These are phyloP conservation scores for Taenaris catops DNA, from an alignment of 2,888 invertebrate species.

Conservation along the genomic window DNA sequence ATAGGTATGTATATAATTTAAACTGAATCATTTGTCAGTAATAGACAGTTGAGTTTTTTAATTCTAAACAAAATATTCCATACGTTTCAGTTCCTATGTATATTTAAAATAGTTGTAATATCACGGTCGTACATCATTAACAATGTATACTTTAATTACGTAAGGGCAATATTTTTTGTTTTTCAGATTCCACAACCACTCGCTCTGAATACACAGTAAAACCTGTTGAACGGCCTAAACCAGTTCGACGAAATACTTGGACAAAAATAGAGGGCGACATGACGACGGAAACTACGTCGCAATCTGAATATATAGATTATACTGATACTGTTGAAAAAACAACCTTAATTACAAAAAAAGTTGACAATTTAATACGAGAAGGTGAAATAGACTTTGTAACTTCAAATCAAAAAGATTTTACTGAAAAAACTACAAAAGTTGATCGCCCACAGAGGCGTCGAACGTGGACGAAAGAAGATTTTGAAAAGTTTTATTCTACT, in stretches of 20 bases:
- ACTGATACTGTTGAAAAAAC: conserved; percentile 79
- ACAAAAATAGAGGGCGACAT: conserved; percentile 89
- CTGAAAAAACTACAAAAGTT: conserved; percentile 77
- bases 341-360: conserved; percentile 77
- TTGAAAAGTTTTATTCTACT: conserved; percentile 83
- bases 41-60: too few species aligned
- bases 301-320: conserved; percentile 83
- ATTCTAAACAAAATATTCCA: too few species aligned
- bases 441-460: conserved; percentile 81
- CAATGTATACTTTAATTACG: too few species aligned
- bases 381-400: conserved; percentile 84
- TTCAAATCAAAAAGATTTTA: conserved; percentile 82
- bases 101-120: too few species aligned
- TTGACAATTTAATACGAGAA: conserved; percentile 84
- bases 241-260: conserved; percentile 86
- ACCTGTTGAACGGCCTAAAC: conserved; percentile 81
- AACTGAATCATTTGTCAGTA: too few species aligned
- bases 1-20: conserved; percentile 78
- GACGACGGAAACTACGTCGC: conserved; percentile 83
- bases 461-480: conserved; percentile 87
- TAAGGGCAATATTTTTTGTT: too few species aligned
- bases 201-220: conserved; percentile 85
- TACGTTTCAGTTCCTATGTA: too few species aligned
- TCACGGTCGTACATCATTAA: too few species aligned
- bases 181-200: conserved; percentile 84